Evolutionary conservation across 2,888 invertebrate species (phyloP), one percentile per base, ranked within the genome.

Genomic region (Apotomis betuletana): DNA sequence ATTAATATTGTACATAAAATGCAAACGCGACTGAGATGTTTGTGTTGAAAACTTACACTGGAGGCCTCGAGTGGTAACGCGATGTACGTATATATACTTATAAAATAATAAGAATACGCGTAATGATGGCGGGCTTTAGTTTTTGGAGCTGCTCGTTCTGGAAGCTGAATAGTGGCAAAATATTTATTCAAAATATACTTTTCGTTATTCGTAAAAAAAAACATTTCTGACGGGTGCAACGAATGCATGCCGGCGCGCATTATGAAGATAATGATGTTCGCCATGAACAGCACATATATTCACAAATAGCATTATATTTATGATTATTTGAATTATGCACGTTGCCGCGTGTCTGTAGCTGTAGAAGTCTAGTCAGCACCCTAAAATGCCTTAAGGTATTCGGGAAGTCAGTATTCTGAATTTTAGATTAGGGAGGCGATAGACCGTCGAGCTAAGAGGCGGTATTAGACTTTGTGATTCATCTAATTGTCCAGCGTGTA

Each of bases 391-490:
- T 12, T 4, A 46, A 36, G 12, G 55, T 46, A 65, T 65, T 64
- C 44, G 44, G 15, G 12, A 12, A 65, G 55, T 10, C 6, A 15
- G 54, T 57, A 65, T 55, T 65, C 65, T 65, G 65, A 65, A 69
- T 63, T 60, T 61, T 41, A 51, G 52, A 69, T 69, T 6, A 69
- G 51, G 27, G 44, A 41, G 55, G 13, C 55, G 44, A 65, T 54
- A 41, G 63, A 5, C 9, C 46, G 55, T 9, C 46, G 49, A 62
- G 55, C 55, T 64, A 44, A 64, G 64, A 55, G 15, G 64, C 64
- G 44, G 44, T 55, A 57, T 65, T 65, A 57, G 65, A 65, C 65
- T 65, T 65, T 44, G 46, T 55, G 64, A 64, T 60, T 46, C 60
- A 60, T 44, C 27, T 64, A 64, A 64, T 44, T 54, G 54, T 55